A percentile compares a stretch with the other conserved stretches of the same genome.
These are phyloP conservation scores for Aurelia aurita complex sp. Pacific DNA, from an alignment of 30 jellyfish, hydroid and myxozoan genomes.

Conservation along the genomic window DNA sequence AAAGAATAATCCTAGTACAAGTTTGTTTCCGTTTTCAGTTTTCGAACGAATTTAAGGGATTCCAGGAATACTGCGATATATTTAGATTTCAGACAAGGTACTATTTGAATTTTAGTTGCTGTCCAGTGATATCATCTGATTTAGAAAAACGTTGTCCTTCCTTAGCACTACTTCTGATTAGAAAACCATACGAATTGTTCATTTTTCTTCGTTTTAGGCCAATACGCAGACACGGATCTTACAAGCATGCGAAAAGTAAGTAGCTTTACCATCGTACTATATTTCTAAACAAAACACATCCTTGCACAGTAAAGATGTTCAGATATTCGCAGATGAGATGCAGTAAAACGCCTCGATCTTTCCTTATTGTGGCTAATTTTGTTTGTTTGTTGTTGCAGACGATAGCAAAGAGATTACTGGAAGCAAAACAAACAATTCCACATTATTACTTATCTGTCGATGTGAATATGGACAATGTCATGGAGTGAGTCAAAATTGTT, in stretches of 20 bases:
- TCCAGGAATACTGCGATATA: no score
- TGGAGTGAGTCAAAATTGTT: conserved; percentile 45
- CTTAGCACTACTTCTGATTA: not conserved
- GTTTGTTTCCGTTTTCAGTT: no score
- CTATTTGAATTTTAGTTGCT: no score
- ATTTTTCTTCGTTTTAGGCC: conserved; percentile 16
- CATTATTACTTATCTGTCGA: conserved; percentile 88
- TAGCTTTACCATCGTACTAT: not conserved
- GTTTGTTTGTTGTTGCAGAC: conserved; percentile 22
- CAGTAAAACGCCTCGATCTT: no score
- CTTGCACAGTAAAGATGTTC: not conserved
- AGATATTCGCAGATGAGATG: no score
- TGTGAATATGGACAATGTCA: conserved; percentile 87
- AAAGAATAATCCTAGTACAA: no score
- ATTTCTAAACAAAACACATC: not conserved
- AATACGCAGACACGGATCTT: conserved; percentile 67
- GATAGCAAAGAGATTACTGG: conserved; percentile 88
- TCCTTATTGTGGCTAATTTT: not conserved
- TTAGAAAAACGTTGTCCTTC: not conserved
- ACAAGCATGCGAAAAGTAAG: conserved; percentile 88
- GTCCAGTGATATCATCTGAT: no score
- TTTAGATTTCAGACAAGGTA: no score
- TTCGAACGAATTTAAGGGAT: no score
- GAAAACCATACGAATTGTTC: not conserved
- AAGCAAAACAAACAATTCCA: conserved; percentile 95